phyloP scores from a whole-genome alignment of 1,140 invertebrate species.

The Medauroidea extradentata region DNA sequence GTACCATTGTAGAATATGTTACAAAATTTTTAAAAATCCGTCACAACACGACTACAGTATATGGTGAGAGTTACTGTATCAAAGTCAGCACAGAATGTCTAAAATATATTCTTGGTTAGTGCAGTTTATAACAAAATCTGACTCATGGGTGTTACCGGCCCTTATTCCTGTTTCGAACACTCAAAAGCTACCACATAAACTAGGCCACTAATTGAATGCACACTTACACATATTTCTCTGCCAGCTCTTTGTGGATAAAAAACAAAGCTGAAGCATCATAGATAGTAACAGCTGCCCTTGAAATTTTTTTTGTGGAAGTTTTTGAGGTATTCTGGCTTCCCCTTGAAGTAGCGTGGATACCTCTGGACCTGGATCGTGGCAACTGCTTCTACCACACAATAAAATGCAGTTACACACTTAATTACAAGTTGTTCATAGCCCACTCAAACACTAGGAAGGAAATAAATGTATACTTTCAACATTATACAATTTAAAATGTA shows the following conservation, averaged over 20 bases:
- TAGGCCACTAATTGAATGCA: not conserved
- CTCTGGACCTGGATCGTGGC: not conserved
- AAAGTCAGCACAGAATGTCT: too few relatives aligned
- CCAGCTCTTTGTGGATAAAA: slow-evolving; percentile 71
- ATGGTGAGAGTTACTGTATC: too few relatives aligned
- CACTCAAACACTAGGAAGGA: too few relatives aligned
- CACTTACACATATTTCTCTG: slow-evolving; percentile 76
- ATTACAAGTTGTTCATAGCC: too few relatives aligned
- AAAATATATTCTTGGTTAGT: too few relatives aligned
- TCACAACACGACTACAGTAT: too few relatives aligned
- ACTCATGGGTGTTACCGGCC: not conserved
- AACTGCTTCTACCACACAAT: slow-evolving; percentile 1
- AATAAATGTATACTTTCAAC: too few relatives aligned
- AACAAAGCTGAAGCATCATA: slow-evolving; percentile 77
- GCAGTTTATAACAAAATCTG: too few relatives aligned
- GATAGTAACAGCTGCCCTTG: slow-evolving; percentile 60
- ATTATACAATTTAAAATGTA: too few relatives aligned
- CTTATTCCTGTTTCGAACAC: not conserved
- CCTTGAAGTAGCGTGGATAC: slow-evolving; percentile 2
- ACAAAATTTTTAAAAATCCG: too few relatives aligned
- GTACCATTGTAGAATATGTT: too few relatives aligned
- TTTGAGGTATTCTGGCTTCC: not conserved
- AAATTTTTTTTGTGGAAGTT: slow-evolving; percentile 7
- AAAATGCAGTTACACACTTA: too few relatives aligned
- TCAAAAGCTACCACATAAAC: not conserved